phyloP scores from a whole-genome alignment of 2,113 vertebrate species.

The Enhydra lutris region DNA sequence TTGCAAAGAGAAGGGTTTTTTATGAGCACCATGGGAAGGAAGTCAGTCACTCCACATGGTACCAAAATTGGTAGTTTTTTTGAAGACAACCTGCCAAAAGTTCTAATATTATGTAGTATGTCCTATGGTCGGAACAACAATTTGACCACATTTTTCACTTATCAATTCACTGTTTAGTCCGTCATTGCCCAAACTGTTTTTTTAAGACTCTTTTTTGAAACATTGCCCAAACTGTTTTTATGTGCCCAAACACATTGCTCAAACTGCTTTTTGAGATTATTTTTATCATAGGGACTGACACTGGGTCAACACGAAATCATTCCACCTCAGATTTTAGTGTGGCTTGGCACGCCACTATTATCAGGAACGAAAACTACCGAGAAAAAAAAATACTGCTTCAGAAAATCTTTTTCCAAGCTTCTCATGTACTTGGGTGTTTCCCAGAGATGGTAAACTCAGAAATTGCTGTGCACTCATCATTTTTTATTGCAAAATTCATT shows the following conservation, averaged over 20 bases:
- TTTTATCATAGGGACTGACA: constrained; percentile 14
- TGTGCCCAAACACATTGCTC: not conserved
- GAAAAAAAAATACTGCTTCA: not conserved
- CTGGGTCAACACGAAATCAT: not conserved
- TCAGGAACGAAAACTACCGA: not conserved
- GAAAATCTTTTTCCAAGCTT: constrained; percentile 39
- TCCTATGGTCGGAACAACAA: not conserved
- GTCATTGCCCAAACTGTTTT: not conserved
- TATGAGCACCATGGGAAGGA: not conserved
- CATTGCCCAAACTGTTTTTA: not conserved
- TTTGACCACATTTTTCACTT: not conserved
- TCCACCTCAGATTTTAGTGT: constrained; percentile 40
- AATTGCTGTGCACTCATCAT: constrained; percentile 67
- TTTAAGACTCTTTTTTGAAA: not conserved
- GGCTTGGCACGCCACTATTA: not conserved
- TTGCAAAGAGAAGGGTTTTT: not conserved
- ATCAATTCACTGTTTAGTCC: not conserved
- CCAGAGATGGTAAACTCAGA: constrained; percentile 66
- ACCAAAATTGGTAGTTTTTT: not conserved
- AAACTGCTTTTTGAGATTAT: not conserved
- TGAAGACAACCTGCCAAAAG: not conserved
- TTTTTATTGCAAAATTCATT: constrained; percentile 79
- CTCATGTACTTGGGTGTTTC: constrained; percentile 65
- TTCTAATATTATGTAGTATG: not conserved
- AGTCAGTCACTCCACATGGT: not conserved